Evolutionary conservation across 1,140 invertebrate genomes (phyloP), one percentile per base, ranked within the genome.

Genomic region (Magallana angulata): DNA sequence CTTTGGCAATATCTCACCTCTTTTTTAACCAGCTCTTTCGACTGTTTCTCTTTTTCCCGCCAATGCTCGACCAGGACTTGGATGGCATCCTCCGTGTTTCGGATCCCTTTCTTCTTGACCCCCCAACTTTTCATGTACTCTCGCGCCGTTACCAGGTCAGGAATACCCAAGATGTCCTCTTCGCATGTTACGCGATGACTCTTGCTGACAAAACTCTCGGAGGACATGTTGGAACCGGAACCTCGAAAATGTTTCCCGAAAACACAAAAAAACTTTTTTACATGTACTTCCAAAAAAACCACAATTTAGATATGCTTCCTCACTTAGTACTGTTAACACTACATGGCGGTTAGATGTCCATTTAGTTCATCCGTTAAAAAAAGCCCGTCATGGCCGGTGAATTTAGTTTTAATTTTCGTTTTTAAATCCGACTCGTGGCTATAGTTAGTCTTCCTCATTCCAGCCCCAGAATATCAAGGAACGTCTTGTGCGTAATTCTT

Each of bases 101-200:
- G 24, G 4, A 89, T 82, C 48, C 88, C 88, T 30, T 62, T 71
- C 1, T 18, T 84, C 7, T 76, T 59, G 11, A 89, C 30, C 9
- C 85, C 82, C 88, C 88, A 89, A 5, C 64, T n/a, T 36, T 89
- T 89, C 60, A 86, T 12, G 7, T 84, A 36, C 36, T 86, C 82
- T 24, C 85, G 58, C 14, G 88, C 88, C 36, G 88, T 89, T 68
- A 82, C 80, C 11, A 89, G 81, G 68, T 89, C 88, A 12, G 88
- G 88, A 14, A 89, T 84, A 18, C 80, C 86, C 11, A 81, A 16
- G 9, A 89, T 86, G 36, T 89, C 88, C 2, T 89, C 88, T 11
- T 71, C 88, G 24, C 82, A 84, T 5, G 82, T 36, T 1, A 89
- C 62, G 9, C 48, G 57, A 58, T 89, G 86, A n/a, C 88, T 84